Percentiles rank a stretch among this genome's conserved stretches.
phyloP scores from a whole-genome alignment of 2,797 vertebrate species.

The Harpagifer antarcticus region DNA sequence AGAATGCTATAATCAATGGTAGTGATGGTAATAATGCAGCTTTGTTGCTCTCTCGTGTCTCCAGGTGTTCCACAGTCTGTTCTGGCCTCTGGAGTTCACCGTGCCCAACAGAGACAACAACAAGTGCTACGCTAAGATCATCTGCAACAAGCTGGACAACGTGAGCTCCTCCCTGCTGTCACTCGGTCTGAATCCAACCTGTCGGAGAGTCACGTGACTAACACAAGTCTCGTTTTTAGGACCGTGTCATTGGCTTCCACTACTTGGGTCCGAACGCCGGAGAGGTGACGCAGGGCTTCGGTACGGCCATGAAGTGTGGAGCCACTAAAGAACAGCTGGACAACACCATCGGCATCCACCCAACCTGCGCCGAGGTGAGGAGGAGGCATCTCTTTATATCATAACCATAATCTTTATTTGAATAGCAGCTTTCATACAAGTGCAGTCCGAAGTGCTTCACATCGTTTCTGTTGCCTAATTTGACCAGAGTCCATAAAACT shows the following conservation, averaged over 20 bases:
- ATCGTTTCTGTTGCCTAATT: too few species aligned
- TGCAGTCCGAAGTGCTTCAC: too few species aligned
- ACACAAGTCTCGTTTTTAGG: conserved; percentile 68
- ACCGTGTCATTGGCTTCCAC: conserved; percentile 94
- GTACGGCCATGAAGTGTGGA: conserved; percentile 95
- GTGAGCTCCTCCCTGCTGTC: conserved; percentile 79
- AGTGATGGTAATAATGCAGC: too few species aligned
- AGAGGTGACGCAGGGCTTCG: conserved; percentile 96
- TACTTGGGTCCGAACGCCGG: conserved; percentile 96
- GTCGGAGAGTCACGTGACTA: not conserved
- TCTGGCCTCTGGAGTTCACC: conserved; percentile 97
- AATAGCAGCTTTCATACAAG: too few species aligned
- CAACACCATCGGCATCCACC: conserved; percentile 95
- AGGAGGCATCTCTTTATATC: not conserved
- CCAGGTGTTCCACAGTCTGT: conserved; percentile 93
- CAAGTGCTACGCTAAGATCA: conserved; percentile 92
- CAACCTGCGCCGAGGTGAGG: conserved; percentile 94
- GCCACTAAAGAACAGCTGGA: conserved; percentile 93
- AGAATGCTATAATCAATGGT: too few species aligned
- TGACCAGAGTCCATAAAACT: not conserved
- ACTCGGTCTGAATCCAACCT: not conserved
- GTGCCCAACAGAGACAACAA: conserved; percentile 92
- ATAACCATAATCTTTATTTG: too few species aligned
- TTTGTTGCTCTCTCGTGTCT: not conserved
- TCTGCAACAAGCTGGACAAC: conserved; percentile 91